Evolutionary conservation across 2,113 vertebrate genomes (phyloP).

Genomic region (Mormyrus lacerda): DNA sequence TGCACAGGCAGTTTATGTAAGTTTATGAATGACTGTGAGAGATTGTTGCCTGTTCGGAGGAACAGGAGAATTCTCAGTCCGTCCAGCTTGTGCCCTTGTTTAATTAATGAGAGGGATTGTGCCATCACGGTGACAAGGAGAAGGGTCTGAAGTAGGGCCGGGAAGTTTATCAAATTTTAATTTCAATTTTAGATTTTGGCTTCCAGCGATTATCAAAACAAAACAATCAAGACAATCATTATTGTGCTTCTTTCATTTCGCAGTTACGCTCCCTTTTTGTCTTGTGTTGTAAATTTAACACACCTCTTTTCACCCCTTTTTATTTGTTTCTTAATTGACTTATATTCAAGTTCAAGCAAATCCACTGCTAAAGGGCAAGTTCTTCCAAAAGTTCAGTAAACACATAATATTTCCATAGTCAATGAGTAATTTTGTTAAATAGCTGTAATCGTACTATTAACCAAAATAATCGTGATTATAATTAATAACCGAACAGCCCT

Average conservation of each 20-base stretch:
- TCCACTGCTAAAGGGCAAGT: neutral
- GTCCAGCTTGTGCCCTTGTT: neutral
- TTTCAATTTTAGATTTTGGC: neutral
- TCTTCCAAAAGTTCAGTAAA: neutral
- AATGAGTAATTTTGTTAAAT: neutral
- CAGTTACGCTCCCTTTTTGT: neutral
- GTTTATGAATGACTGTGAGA: conserved; percentile 21
- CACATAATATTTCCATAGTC: neutral
- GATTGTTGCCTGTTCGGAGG: conserved; percentile 14
- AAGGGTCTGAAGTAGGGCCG: neutral
- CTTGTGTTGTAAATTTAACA: neutral
- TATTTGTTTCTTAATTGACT: neutral
- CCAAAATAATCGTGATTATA: neutral
- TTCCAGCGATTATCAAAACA: neutral
- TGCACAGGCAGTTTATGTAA: conserved; percentile 8
- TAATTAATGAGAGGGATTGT: neutral
- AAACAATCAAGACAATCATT: neutral
- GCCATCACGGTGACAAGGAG: neutral
- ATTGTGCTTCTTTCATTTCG: neutral
- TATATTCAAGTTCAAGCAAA: neutral
- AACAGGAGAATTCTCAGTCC: neutral
- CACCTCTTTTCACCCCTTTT: neutral
- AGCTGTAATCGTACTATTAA: neutral
- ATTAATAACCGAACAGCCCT: neutral
- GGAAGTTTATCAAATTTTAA: neutral